These are phyloP conservation scores for Stichopus chloronotus DNA, from an alignment of 35 echinoderm and acorn worm genomes.

Conservation along the genomic window DNA sequence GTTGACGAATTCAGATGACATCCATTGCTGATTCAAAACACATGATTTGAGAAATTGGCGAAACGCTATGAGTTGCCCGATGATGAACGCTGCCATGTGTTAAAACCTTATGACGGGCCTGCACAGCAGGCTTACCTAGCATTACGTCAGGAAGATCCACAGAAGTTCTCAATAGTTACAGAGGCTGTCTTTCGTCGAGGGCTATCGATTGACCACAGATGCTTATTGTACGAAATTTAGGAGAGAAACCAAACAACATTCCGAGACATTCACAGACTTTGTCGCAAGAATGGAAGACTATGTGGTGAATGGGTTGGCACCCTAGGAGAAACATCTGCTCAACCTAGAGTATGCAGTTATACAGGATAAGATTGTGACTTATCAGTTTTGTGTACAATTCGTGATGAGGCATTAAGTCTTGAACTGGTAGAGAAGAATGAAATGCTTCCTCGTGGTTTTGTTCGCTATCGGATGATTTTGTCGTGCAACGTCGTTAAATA, in stretches of 20 bases:
- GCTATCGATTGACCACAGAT: conserved; percentile 14
- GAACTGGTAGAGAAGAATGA: conserved; percentile 20
- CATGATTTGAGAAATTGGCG: conserved; percentile 18
- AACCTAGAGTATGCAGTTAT: conserved; percentile 12
- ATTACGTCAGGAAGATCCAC: conserved; percentile 9
- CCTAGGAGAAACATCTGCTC: background rate
- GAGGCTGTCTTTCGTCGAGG: conserved; percentile 1
- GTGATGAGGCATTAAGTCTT: conserved; percentile 8
- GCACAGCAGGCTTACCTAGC: conserved; percentile 38
- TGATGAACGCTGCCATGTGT: background rate
- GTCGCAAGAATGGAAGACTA: conserved; percentile 35
- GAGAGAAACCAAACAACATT: background rate
- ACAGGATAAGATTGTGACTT: conserved; percentile 1
- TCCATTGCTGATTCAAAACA: conserved; percentile 11
- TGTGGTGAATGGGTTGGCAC: background rate
- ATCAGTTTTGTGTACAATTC: conserved; percentile 44
- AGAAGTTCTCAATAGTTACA: background rate
- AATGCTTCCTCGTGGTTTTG: background rate
- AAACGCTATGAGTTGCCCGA: background rate
- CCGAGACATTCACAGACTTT: conserved; percentile 25
- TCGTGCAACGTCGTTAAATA: conserved; percentile 29
- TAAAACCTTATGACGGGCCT: conserved; percentile 13
- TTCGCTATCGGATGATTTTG: conserved; percentile 23
- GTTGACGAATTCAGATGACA: conserved; percentile 20
- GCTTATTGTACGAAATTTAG: conserved; percentile 36